Percentiles rank a stretch among this genome's conserved stretches.
Conservation (phyloP, 2,797 vertebrate species). For the Columba guinea region DNA sequence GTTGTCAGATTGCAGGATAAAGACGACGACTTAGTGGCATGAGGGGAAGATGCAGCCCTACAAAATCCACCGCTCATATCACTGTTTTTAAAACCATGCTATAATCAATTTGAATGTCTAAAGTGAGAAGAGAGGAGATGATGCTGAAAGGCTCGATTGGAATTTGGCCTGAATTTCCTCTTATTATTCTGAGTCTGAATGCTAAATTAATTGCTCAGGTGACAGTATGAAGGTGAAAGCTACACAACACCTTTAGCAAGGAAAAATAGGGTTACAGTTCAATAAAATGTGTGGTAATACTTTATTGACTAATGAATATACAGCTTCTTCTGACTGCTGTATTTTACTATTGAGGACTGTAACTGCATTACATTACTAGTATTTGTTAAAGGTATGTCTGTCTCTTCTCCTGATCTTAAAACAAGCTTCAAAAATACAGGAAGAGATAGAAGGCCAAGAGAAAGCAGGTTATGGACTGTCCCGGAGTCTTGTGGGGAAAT, state of each 20-base stretch:
- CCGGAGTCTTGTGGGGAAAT: slow-evolving; percentile 75
- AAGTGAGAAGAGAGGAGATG: not conserved
- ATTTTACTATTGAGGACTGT: slow-evolving; percentile 52
- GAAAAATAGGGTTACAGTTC: slow-evolving; percentile 67
- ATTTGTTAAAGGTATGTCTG: slow-evolving; percentile 54
- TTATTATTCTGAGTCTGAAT: slow-evolving; percentile 26
- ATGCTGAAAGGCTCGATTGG: slow-evolving; percentile 4
- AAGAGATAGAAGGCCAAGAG: not conserved
- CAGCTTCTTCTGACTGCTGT: slow-evolving; percentile 39
- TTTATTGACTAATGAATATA: slow-evolving; percentile 69
- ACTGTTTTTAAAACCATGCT: not conserved
- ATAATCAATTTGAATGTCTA: not conserved
- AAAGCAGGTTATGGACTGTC: slow-evolving; percentile 16
- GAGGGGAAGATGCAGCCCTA: not conserved
- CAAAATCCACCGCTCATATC: not conserved
- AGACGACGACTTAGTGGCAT: not conserved
- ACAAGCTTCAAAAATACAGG: not conserved
- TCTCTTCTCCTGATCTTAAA: slow-evolving; percentile 45
- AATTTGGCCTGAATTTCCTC: slow-evolving; percentile 52
- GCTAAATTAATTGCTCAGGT: slow-evolving; percentile 71
- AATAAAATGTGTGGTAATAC: slow-evolving; percentile 50
- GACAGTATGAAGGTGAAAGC: slow-evolving; percentile 59
- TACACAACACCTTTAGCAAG: slow-evolving; percentile 42
- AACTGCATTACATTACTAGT: slow-evolving; percentile 30
- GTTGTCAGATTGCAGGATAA: not conserved